Conservation (phyloP, 1,140 invertebrate genomes). For the Trichonephila inaurata region DNA sequence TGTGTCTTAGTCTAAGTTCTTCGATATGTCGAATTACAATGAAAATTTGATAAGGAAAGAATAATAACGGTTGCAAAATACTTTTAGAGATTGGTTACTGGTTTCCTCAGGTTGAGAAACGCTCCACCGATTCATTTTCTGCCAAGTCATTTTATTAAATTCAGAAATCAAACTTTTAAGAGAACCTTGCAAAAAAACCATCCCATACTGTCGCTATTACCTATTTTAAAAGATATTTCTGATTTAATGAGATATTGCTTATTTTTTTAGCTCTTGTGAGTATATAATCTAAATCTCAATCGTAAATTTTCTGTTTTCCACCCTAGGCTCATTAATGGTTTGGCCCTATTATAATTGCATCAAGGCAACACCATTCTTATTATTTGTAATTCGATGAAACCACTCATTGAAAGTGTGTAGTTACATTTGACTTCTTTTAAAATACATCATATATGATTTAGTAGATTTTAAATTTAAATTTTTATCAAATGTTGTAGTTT, state of each 20-base stretch:
- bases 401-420: too few relatives aligned
- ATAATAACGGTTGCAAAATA: neutral
- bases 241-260: neutral
- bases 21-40: neutral
- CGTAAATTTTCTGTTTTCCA: too few relatives aligned
- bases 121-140: neutral
- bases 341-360: too few relatives aligned
- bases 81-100: neutral
- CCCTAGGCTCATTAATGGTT: too few relatives aligned
- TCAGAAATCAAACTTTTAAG: neutral
- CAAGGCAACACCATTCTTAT: too few relatives aligned
- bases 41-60: neutral
- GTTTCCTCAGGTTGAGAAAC: neutral
- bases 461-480: too few relatives aligned
- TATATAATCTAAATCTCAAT: neutral
- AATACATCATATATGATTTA: too few relatives aligned
- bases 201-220: neutral
- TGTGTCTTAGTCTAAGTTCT: neutral
- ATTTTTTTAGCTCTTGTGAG: neutral
- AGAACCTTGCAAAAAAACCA: neutral
- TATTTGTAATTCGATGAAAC: too few relatives aligned
- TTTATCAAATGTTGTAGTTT: too few relatives aligned
- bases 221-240: neutral
- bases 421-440: too few relatives aligned
- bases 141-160: constrained; percentile 35